Percentiles rank a stretch among this genome's conserved stretches.
Conservation (phyloP, 2,888 invertebrate genomes). For the Oxyteleia sp. region DNA sequence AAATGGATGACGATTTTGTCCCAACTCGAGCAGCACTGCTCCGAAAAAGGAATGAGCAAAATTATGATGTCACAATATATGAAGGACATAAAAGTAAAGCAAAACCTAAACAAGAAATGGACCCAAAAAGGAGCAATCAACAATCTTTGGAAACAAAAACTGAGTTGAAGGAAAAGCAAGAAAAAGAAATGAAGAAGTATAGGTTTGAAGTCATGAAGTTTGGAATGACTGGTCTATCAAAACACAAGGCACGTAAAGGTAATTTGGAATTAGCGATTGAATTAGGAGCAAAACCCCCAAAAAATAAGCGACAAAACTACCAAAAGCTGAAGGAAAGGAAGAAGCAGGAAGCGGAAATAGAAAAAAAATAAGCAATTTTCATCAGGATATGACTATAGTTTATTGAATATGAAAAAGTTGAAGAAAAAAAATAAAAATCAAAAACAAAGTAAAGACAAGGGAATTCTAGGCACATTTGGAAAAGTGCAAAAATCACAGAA, state of each 20-base stretch:
- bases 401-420: slow-evolving; percentile 49
- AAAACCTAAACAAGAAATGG: background rate
- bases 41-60: slow-evolving; percentile 67
- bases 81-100: slow-evolving; percentile 74
- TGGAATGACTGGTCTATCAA: slow-evolving; percentile 93
- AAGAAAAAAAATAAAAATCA: slow-evolving; percentile 69
- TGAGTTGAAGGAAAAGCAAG: slow-evolving; percentile 85
- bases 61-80: slow-evolving; percentile 77
- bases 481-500: slow-evolving; percentile 71
- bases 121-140: background rate
- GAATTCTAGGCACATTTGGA: slow-evolving; percentile 83
- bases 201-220: slow-evolving; percentile 95
- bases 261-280: slow-evolving; percentile 93
- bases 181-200: slow-evolving; percentile 92
- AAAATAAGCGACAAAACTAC: slow-evolving; percentile 91
- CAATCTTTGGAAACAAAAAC: slow-evolving; percentile 4
- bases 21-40: slow-evolving; percentile 76
- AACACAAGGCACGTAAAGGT: slow-evolving; percentile 91
- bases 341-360: slow-evolving; percentile 81
- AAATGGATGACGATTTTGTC: too few species aligned
- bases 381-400: slow-evolving; percentile 79
- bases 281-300: slow-evolving; percentile 94
- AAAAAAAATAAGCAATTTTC: slow-evolving; percentile 69
- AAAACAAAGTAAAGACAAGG: slow-evolving; percentile 63
- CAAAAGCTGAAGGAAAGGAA: slow-evolving; percentile 91